Evolutionary conservation across 1,140 invertebrate species (phyloP).

Genomic region (Solen grandis): DNA sequence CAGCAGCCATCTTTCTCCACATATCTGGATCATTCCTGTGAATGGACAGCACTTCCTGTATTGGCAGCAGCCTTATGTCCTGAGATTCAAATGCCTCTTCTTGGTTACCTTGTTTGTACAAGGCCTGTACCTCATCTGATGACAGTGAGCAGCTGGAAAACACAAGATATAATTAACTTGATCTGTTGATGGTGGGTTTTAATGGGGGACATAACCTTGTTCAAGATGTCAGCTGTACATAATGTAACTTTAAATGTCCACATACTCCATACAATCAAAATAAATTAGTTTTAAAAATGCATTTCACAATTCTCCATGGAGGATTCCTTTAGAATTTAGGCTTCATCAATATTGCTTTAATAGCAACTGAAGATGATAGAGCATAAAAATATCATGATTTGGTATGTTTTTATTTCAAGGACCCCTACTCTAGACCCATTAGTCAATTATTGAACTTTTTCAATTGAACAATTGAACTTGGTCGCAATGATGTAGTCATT

Average conservation of each 20-base stretch:
- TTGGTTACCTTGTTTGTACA: conserved; percentile 76
- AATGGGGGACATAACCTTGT: background rate
- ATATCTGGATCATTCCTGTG: conserved; percentile 60
- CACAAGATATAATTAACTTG: background rate
- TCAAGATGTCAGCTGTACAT: background rate
- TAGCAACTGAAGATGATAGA: too few species aligned
- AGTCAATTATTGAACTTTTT: too few species aligned
- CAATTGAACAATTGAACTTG: too few species aligned
- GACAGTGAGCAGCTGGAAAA: conserved; percentile 64
- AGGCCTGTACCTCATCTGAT: conserved; percentile 65
- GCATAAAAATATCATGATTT: too few species aligned
- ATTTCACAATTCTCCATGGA: background rate
- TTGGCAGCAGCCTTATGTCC: conserved; percentile 68
- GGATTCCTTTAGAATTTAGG: background rate
- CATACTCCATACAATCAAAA: background rate
- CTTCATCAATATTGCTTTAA: too few species aligned
- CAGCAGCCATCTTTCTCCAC: conserved; percentile 76
- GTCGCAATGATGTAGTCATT: too few species aligned
- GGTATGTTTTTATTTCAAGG: too few species aligned
- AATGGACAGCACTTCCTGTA: conserved; percentile 61
- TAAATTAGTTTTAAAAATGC: background rate
- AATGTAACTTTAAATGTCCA: background rate
- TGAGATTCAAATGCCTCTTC: conserved; percentile 79
- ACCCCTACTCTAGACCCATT: too few species aligned
- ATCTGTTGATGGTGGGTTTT: background rate